phyloP scores from a whole-genome alignment of 2,113 vertebrate genomes.

The Sarotherodon lohbergeri region DNA sequence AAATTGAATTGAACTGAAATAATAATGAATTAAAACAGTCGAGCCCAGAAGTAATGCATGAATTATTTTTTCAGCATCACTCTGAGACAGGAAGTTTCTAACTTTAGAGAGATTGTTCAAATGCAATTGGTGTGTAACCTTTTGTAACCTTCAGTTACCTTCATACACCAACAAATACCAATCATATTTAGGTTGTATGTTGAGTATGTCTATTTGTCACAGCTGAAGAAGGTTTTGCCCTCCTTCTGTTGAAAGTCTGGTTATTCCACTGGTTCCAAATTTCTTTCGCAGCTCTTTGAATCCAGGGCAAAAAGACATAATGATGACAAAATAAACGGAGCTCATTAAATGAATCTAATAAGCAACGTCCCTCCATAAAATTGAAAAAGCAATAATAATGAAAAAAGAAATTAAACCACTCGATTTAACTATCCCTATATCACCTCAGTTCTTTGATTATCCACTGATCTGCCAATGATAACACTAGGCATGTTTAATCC shows the following conservation, averaged over 20 bases:
- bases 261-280: background rate
- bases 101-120: background rate
- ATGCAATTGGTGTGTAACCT: background rate
- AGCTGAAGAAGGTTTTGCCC: background rate
- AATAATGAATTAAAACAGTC: background rate
- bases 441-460: background rate
- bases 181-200: background rate
- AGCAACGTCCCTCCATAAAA: background rate
- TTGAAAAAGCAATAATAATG: background rate
- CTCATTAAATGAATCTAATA: background rate
- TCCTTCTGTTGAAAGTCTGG: background rate
- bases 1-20: background rate
- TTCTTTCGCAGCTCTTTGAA: fast-evolving
- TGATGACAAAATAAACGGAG: background rate
- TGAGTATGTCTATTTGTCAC: background rate
- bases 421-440: background rate
- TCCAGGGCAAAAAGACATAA: background rate
- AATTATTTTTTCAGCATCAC: too few species aligned
- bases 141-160: background rate
- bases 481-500: background rate
- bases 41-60: background rate
- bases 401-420: background rate
- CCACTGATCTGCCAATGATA: background rate
- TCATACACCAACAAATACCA: background rate
- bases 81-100: background rate